Base-by-base conservation (phyloP, 2,113 vertebrate species). In the Hirundichthys speculiger region DNA sequence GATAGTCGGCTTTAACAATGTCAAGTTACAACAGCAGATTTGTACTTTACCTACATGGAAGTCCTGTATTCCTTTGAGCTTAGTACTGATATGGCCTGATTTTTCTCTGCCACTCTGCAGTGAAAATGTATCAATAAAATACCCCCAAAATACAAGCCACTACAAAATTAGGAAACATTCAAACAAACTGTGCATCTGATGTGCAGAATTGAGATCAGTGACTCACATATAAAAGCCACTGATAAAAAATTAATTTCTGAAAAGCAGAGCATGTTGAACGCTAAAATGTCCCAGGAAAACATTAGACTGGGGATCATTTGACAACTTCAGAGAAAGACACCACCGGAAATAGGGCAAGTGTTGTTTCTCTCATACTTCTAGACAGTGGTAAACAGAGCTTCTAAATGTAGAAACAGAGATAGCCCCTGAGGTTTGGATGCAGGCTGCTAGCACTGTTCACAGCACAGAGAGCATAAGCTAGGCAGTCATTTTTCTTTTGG, bases 391-490 rank as follows among this genome's bases (percentile, higher is more conserved):
- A 83, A 89, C 74, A 82, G 62, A 61, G 67, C 52, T 58, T 78
- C 84, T 86, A 78, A 86, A 89, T 80, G 84, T 64, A 73, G 84
- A 61, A 83, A 62, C 58, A 81, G 73, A 9, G 54, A 73, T 76
- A 70, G 65, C 76, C 83, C 78, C 74, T 46, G 74, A 89, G 74
- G 82, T 82, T 83, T 86, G 81, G 73, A 75, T 59, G 49, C 65
- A 76, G 62, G 68, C 77, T 59, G 71, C 49, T 55, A 52, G 73
- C 55, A 56, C 61, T 25, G 54, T 74, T 64, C 49, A 49, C 55
- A 39, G 70, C 58, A 56, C 25, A 54, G 72, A 51, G 27, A 73
- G 70, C 46, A 42, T 52, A 54, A 73, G 69, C 68, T 69, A 74
- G 70, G 61, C 47, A 71, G 58, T 68, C 38, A 3, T 43, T 43